These are phyloP conservation scores for Rhea pennata DNA, from an alignment of 2,113 vertebrate genomes.

Conservation along the genomic window DNA sequence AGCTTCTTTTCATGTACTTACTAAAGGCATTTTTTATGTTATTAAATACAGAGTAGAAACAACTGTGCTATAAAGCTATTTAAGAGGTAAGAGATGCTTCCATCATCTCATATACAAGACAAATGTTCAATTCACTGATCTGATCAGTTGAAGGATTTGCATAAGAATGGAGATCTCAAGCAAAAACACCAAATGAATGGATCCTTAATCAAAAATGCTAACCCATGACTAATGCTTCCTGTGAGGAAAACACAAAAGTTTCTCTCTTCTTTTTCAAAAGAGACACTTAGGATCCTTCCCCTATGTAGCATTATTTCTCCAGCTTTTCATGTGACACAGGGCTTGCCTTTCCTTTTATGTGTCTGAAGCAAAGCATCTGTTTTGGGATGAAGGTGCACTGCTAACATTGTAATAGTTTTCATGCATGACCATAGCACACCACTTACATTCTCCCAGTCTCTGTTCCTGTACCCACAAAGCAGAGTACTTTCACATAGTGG, in stretches of 20 bases:
- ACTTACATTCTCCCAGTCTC: neutral
- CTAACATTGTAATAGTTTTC: neutral
- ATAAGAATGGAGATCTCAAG: slow-evolving; percentile 12
- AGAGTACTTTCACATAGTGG: neutral
- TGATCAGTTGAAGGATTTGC: slow-evolving; percentile 12
- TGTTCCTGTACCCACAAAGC: slow-evolving; percentile 9
- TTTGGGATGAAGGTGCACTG: neutral
- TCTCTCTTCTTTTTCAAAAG: neutral
- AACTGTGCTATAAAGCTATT: neutral
- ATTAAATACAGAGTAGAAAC: neutral
- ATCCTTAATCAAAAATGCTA: slow-evolving; percentile 37
- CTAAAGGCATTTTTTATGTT: neutral
- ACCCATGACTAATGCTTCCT: slow-evolving; percentile 3
- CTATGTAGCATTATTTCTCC: neutral
- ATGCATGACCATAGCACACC: neutral
- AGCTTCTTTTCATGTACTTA: neutral
- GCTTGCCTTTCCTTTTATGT: neutral
- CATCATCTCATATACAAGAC: slow-evolving; percentile 9
- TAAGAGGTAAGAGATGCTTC: neutral
- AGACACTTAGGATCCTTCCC: neutral
- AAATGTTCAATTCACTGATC: neutral
- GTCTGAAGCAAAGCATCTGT: neutral
- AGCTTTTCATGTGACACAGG: neutral
- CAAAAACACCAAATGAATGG: neutral
- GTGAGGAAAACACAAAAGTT: neutral